Evolutionary conservation across 2,888 invertebrate genomes (phyloP).

Genomic region (Cosmia pyralina): DNA sequence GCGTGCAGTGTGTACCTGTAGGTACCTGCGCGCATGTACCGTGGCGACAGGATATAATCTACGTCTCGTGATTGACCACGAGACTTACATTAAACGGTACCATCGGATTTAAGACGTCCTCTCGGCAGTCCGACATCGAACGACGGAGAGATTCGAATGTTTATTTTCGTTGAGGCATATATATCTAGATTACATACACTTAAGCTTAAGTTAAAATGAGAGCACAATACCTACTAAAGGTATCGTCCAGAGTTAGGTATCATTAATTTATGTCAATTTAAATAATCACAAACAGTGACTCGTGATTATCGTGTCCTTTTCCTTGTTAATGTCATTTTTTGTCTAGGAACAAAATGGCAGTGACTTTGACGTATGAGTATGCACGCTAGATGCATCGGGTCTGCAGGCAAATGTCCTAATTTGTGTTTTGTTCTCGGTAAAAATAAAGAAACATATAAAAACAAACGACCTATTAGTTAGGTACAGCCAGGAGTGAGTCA

Average conservation of each 20-base stretch:
- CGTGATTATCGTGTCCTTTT: constrained; percentile 76
- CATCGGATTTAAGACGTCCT: constrained; percentile 50
- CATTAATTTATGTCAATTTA: constrained; percentile 80
- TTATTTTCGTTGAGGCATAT: constrained; percentile 19
- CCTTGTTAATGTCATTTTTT: constrained; percentile 80
- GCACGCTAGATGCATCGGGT: constrained; percentile 56
- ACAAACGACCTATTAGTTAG: constrained; percentile 41
- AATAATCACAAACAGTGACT: constrained; percentile 68
- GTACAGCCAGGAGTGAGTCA: constrained; percentile 46
- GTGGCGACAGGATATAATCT: constrained; percentile 56
- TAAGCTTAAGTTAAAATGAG: constrained; percentile 29
- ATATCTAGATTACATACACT: not conserved
- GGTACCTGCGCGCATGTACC: constrained; percentile 27
- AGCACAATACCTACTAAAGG: constrained; percentile 33
- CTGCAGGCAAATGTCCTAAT: constrained; percentile 61
- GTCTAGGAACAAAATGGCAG: constrained; percentile 65
- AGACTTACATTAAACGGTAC: constrained; percentile 54
- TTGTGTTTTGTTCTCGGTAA: constrained; percentile 53
- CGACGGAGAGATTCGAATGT: constrained; percentile 26
- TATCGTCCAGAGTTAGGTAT: constrained; percentile 58
- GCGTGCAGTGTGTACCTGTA: constrained; percentile 46
- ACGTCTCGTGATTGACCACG: constrained; percentile 57
- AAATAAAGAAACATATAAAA: constrained; percentile 36
- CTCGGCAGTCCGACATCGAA: constrained; percentile 1
- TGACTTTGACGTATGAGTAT: constrained; percentile 51